phyloP scores from a whole-genome alignment of 2,888 invertebrate genomes.

The Sialis lutaria region DNA sequence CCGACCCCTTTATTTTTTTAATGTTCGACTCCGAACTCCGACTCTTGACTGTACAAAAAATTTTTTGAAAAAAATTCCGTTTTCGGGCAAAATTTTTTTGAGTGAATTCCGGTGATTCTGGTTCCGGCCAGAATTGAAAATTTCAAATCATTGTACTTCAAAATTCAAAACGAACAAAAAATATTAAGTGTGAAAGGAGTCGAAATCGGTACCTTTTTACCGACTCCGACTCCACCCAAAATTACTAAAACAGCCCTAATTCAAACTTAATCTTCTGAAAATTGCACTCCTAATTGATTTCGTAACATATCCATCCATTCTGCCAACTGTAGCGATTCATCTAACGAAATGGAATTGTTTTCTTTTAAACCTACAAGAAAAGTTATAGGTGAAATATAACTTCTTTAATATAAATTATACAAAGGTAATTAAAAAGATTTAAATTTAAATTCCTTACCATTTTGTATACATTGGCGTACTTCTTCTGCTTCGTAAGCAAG shows the following conservation, averaged over 20 bases:
- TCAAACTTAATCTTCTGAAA: conserved; percentile 1
- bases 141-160: too few species aligned
- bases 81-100: too few species aligned
- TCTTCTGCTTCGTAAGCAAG: conserved; percentile 64
- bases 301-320: conserved; percentile 56
- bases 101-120: too few species aligned
- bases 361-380: conserved; percentile 41
- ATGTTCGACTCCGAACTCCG: too few species aligned
- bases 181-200: too few species aligned
- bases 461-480: conserved; percentile 49
- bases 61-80: too few species aligned
- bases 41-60: too few species aligned
- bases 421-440: neutral
- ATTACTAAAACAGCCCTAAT: neutral
- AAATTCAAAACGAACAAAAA: too few species aligned
- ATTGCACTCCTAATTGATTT: conserved; percentile 15
- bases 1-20: too few species aligned
- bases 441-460: conserved; percentile 27
- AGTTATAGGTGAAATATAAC: too few species aligned
- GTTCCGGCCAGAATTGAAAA: too few species aligned
- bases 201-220: too few species aligned
- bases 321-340: conserved; percentile 50
- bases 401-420: conserved; percentile 3
- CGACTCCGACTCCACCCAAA: neutral
- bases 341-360: conserved; percentile 47